Evolutionary conservation across 2,113 vertebrate genomes (phyloP).

Genomic region (Ammodytes marinus): DNA sequence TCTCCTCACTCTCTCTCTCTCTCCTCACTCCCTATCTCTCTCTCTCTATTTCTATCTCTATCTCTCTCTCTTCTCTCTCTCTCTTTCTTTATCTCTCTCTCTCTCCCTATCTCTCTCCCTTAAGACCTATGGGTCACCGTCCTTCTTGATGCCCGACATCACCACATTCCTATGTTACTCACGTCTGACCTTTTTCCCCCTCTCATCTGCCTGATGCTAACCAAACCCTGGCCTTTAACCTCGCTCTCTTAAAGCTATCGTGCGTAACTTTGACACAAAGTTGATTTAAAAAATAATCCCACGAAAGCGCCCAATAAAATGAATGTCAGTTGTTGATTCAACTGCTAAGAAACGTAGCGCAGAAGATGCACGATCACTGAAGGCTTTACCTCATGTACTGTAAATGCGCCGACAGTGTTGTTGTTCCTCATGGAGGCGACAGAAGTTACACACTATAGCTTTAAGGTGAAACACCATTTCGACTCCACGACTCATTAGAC

Average conservation of each 20-base stretch:
- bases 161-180: conserved; percentile 35
- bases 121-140: conserved; percentile 41
- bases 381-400: too few relatives aligned
- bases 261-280: neutral
- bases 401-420: too few relatives aligned
- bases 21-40: too few relatives aligned
- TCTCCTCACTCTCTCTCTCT: neutral
- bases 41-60: neutral
- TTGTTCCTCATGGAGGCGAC: too few relatives aligned
- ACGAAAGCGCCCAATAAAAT: too few relatives aligned
- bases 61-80: neutral
- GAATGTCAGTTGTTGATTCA: too few relatives aligned
- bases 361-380: too few relatives aligned
- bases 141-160: conserved; percentile 38
- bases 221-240: conserved; percentile 9
- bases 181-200: conserved; percentile 59
- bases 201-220: conserved; percentile 29
- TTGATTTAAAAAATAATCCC: too few relatives aligned
- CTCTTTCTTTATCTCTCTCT: neutral
- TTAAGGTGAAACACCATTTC: neutral
- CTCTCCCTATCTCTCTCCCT: neutral
- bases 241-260: neutral
- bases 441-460: too few relatives aligned
- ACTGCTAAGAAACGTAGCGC: too few relatives aligned
- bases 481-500: neutral